These are phyloP conservation scores for Forbesichthys papilliferus DNA, from an alignment of 2,113 vertebrate genomes.

Conservation along the genomic window DNA sequence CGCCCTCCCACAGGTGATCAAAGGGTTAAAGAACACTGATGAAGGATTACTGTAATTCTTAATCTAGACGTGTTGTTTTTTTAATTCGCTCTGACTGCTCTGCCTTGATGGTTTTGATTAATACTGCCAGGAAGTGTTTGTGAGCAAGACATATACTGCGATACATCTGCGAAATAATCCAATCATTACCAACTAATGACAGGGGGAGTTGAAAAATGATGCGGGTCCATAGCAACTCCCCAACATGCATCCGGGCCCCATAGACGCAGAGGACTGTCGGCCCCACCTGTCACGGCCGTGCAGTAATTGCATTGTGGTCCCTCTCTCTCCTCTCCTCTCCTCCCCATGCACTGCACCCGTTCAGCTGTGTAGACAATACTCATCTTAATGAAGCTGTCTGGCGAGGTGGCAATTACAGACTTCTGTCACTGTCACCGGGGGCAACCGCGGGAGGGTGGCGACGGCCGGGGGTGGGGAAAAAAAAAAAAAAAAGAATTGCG, in stretches of 20 bases:
- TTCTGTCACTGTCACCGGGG: conserved; percentile 76
- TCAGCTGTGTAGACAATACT: conserved; percentile 81
- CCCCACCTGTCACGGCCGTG: conserved; percentile 81
- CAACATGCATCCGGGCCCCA: conserved; percentile 79
- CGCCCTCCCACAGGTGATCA: conserved; percentile 8
- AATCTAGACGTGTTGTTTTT: conserved; percentile 92
- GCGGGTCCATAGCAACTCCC: conserved; percentile 82
- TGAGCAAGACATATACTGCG: conserved; percentile 98
- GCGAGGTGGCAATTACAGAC: conserved; percentile 83
- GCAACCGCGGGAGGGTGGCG: conserved; percentile 48
- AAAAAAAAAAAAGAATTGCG: conserved; percentile 10
- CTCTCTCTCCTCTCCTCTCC: conserved; percentile 58
- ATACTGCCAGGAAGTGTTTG: conserved; percentile 94
- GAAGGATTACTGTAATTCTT: conserved; percentile 93
- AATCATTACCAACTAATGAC: conserved; percentile 99
- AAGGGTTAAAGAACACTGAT: conserved; percentile 88
- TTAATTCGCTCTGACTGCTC: conserved; percentile 92
- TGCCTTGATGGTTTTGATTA: conserved; percentile 99
- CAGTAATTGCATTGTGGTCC: conserved; percentile 85
- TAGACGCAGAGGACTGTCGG: conserved; percentile 65
- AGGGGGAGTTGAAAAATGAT: conserved; percentile 94
- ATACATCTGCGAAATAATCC: conserved; percentile 99
- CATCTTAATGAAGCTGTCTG: conserved; percentile 88
- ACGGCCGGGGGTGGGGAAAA: conserved; percentile 21
- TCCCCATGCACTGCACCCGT: conserved; percentile 75